phyloP scores from a whole-genome alignment of 2,888 invertebrate species.

The Phasia obesa region DNA sequence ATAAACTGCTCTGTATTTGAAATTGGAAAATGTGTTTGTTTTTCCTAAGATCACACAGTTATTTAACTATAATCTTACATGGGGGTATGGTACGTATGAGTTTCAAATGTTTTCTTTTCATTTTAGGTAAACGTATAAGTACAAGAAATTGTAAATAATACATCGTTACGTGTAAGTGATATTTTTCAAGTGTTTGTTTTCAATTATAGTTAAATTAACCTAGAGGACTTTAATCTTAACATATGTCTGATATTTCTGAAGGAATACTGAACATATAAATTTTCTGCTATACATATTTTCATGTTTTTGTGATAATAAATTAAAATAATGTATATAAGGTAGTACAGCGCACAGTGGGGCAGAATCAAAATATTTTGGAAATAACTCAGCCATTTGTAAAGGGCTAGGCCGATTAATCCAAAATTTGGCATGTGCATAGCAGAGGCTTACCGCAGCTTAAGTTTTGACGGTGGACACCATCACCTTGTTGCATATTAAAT shows the following conservation, averaged over 20 bases:
- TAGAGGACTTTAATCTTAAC: not conserved
- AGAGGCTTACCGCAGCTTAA: too few species aligned
- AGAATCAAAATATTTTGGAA: too few species aligned
- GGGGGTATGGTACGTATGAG: not conserved
- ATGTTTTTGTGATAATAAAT: too few species aligned
- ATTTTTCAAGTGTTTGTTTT: slow-evolving; percentile 62
- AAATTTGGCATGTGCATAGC: too few species aligned
- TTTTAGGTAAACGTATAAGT: slow-evolving; percentile 50
- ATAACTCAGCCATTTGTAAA: too few species aligned
- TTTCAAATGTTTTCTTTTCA: slow-evolving; percentile 53
- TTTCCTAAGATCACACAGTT: slow-evolving; percentile 6
- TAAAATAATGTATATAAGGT: too few species aligned
- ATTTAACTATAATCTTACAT: slow-evolving; percentile 18
- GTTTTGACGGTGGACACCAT: too few species aligned
- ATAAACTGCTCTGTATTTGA: slow-evolving; percentile 16
- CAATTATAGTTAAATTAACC: slow-evolving; percentile 35
- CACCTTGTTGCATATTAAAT: too few species aligned
- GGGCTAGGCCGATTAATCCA: too few species aligned
- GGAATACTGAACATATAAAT: too few species aligned
- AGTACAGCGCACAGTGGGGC: too few species aligned
- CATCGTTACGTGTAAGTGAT: slow-evolving; percentile 32
- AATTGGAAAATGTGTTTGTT: slow-evolving; percentile 31
- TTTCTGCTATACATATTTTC: too few species aligned
- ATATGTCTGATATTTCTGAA: not conserved
- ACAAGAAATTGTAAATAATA: slow-evolving; percentile 35